These are phyloP conservation scores for Alentia gelatinosa DNA, from an alignment of 2,888 invertebrate genomes.

Conservation along the genomic window DNA sequence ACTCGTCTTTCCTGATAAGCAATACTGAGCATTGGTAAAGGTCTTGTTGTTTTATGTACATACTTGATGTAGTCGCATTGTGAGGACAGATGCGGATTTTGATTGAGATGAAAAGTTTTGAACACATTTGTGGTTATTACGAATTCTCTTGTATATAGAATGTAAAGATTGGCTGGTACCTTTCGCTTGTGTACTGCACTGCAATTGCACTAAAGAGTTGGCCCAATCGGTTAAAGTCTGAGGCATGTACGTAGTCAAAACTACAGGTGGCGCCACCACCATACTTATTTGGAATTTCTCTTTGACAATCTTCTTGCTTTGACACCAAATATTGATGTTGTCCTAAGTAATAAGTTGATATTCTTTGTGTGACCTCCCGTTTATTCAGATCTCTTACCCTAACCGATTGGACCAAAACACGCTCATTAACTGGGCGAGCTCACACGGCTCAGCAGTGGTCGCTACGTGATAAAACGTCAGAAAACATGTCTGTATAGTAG, in stretches of 20 bases:
- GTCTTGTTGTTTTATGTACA: background rate
- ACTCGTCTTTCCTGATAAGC: background rate
- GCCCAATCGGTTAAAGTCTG: no score
- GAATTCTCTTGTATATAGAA: background rate
- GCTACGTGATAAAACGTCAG: background rate
- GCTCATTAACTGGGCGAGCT: background rate
- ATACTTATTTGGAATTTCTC: background rate
- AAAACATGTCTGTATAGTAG: background rate
- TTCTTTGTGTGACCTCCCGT: no score
- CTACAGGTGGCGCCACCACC: no score
- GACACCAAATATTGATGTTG: no score
- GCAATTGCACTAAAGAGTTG: no score
- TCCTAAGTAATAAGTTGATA: no score
- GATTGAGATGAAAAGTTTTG: background rate
- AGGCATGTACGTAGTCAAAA: no score
- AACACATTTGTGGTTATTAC: background rate
- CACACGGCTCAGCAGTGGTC: background rate
- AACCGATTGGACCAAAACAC: no score
- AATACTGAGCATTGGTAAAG: background rate
- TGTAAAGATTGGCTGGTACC: background rate
- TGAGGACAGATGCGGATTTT: background rate
- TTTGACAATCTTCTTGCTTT: background rate
- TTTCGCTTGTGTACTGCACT: no score
- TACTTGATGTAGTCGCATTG: background rate
- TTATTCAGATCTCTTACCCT: no score